Evolutionary conservation across 2,888 invertebrate species (phyloP), one percentile per base, ranked within the genome.

Genomic region (Monopis laevigella): DNA sequence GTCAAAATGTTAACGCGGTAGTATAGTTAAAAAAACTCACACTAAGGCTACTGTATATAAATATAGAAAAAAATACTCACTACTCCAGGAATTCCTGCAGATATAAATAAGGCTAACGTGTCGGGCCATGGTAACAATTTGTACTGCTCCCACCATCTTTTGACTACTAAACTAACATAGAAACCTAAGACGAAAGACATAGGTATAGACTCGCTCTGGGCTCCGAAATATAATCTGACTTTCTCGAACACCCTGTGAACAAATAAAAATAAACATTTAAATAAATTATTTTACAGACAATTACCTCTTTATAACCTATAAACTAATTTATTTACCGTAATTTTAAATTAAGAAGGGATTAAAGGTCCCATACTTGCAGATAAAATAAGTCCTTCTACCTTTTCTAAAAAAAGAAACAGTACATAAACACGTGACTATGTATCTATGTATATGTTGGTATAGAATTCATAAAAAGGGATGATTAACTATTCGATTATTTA

Each of bases 91-190:
- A 95, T 92, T 49, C 91, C 93, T 5, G 95, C 93, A 55, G 93
- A 93, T 68, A 95, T 90, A 74, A 94, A 95, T 47, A 96, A 86
- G 32, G 93, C 94, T 54, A 94, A 83, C 46, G 93, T 93, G 77
- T 96, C 96, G 0, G 96, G 96, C 94, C 96, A 95, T 3, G 96
- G 96, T 49, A 96, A 82, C 47, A 93, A 82, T 70, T 90, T 89
- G 82, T 95, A 96, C 67, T 96, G 96, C 62, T 94, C 93, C 96
- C 96, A 96, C 96, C 96, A 96, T 55, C 96, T 84, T 61, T 91
- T 90, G 52, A 96, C 94, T 40, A 96, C 90, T 54, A 96, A 84
- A 56, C 89, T 91, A 49, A 96, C 96, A 80, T 96, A 96, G 83
- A 97, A 96, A 44, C 96, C 96, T 51, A 97, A 85, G 41, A 96